Conservation (phyloP, 2,113 vertebrate genomes). For the Pygoscelis antarcticus region DNA sequence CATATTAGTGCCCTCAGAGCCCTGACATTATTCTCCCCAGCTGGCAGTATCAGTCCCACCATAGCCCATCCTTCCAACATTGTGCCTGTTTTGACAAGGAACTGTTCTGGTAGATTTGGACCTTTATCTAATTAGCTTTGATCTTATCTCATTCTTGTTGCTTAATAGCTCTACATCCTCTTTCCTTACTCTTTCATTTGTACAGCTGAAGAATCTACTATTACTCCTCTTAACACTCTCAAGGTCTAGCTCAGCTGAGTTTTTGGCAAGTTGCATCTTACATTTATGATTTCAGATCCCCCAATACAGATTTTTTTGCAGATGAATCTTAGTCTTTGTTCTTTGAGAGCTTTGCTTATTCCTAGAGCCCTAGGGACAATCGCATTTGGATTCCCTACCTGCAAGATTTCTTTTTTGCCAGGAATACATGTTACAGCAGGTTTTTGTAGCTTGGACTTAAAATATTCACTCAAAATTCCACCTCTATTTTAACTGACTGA, state of each 20-base stretch:
- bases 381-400: background rate
- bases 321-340: background rate
- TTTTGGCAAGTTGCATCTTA: background rate
- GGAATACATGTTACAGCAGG: background rate
- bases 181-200: background rate
- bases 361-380: background rate
- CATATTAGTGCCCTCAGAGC: background rate
- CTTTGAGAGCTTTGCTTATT: background rate
- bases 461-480: background rate
- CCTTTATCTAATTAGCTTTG: background rate
- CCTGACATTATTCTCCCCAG: background rate
- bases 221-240: background rate
- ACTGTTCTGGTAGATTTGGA: background rate
- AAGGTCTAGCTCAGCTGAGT: background rate
- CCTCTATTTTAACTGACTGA: background rate
- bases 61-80: background rate
- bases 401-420: background rate
- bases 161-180: background rate
- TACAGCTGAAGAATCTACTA: background rate
- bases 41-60: background rate
- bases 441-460: background rate
- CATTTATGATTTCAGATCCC: background rate
- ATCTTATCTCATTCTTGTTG: background rate
- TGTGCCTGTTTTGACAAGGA: accelerated
- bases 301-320: background rate